phyloP scores from a whole-genome alignment of 35 echinoderm and acorn worm genomes.

The Ophioderma brevispina region DNA sequence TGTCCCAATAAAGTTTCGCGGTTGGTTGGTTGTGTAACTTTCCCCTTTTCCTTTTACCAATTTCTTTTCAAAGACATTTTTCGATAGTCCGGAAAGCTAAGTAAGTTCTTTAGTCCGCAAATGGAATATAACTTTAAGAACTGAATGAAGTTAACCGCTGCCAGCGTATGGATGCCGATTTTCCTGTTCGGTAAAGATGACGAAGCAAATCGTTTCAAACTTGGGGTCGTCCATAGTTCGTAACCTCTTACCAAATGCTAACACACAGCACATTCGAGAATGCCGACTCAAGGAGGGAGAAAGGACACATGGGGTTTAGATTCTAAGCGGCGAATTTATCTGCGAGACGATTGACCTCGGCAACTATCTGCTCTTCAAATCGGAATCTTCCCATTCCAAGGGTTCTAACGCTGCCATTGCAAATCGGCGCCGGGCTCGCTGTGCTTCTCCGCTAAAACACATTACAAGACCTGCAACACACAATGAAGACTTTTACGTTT shows the following conservation, averaged over 20 bases:
- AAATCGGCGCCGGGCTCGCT: neutral
- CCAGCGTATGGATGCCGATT: neutral
- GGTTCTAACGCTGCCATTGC: neutral
- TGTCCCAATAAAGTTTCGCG: neutral
- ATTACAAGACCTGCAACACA: neutral
- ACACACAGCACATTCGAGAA: neutral
- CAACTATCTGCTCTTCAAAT: neutral
- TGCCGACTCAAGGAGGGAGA: neutral
- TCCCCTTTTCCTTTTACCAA: neutral
- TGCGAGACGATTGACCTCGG: neutral
- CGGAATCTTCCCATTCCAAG: neutral
- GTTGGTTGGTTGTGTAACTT: neutral
- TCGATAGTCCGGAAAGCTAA: neutral
- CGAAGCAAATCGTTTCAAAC: neutral
- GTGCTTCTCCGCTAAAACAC: neutral
- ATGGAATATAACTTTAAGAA: neutral
- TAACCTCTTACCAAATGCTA: neutral
- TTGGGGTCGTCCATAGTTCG: neutral
- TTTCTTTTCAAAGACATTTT: neutral
- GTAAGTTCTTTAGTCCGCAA: neutral
- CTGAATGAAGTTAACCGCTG: neutral
- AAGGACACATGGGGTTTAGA: neutral
- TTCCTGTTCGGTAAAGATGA: neutral
- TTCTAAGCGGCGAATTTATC: neutral
- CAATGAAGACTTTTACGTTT: neutral